Evolutionary conservation across 2,797 vertebrate species (phyloP).

Genomic region (Eupleurogrammus muticus): DNA sequence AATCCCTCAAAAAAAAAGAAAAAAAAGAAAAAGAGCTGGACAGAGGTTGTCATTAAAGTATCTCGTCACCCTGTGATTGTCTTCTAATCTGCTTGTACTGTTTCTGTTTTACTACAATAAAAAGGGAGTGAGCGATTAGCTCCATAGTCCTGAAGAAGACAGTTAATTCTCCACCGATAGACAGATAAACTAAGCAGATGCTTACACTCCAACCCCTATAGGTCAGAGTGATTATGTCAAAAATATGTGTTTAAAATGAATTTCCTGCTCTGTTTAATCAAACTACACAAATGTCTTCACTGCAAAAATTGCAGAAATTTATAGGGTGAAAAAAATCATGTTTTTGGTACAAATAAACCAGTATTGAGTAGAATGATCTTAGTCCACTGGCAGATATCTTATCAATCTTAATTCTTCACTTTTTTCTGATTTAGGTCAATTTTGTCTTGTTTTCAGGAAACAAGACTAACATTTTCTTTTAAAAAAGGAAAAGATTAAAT

Average conservation of each 20-base stretch:
- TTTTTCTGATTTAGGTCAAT: too few relatives aligned
- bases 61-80: conserved; percentile 43
- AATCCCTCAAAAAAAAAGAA: neutral
- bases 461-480: too few relatives aligned
- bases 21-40: conserved; percentile 34
- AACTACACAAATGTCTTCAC: conserved; percentile 15
- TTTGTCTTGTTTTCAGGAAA: too few relatives aligned
- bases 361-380: too few relatives aligned
- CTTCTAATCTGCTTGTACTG: conserved; percentile 49
- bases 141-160: conserved; percentile 20
- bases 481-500: too few relatives aligned
- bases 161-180: conserved; percentile 15
- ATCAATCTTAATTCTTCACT: too few relatives aligned
- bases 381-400: too few relatives aligned
- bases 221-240: neutral
- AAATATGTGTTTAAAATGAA: conserved; percentile 35
- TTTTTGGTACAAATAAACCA: too few relatives aligned
- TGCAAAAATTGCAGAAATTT: too few relatives aligned
- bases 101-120: conserved; percentile 60
- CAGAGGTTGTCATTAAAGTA: conserved; percentile 34
- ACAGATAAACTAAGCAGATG: neutral
- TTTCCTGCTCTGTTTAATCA: conserved; percentile 31
- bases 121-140: conserved; percentile 20
- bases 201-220: conserved; percentile 1
- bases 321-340: too few relatives aligned